These are phyloP conservation scores for Rhadinocentrus ornatus DNA, from an alignment of 2,797 vertebrate genomes.

Conservation along the genomic window DNA sequence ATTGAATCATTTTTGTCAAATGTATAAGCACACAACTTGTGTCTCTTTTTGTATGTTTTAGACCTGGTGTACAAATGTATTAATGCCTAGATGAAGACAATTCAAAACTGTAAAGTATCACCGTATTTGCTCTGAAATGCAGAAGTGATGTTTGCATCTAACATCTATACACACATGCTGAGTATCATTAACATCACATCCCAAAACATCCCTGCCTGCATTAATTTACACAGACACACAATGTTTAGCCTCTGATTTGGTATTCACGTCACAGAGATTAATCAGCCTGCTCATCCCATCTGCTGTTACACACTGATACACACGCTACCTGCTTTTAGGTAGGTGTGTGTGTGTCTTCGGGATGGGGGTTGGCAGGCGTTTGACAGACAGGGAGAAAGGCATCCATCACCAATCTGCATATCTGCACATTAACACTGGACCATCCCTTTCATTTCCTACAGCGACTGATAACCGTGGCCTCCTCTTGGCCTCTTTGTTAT, in stretches of 20 bases:
- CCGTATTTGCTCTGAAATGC: background rate
- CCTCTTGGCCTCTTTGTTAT: constrained; percentile 47
- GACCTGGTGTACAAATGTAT: background rate
- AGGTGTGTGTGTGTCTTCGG: constrained; percentile 10
- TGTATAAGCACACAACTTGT: background rate
- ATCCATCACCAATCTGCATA: constrained; percentile 64
- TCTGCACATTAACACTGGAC: constrained; percentile 69
- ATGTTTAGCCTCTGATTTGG: constrained; percentile 38
- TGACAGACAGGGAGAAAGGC: constrained; percentile 38
- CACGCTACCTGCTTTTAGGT: constrained; percentile 19
- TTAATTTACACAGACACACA: constrained; percentile 14
- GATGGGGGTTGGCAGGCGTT: constrained; percentile 7
- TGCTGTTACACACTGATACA: constrained; percentile 37
- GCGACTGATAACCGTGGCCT: constrained; percentile 63
- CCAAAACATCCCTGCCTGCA: constrained; percentile 14
- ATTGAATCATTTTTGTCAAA: background rate
- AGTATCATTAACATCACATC: constrained; percentile 14
- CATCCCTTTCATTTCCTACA: constrained; percentile 76
- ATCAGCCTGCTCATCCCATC: constrained; percentile 46
- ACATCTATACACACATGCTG: constrained; percentile 6
- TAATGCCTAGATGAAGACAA: background rate
- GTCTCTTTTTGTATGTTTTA: no score
- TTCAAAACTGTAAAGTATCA: background rate
- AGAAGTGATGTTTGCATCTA: constrained; percentile 19
- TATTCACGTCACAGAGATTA: constrained; percentile 60